phyloP scores from a whole-genome alignment of 1,140 invertebrate genomes.

The Pseudomyrmex pallidus region DNA sequence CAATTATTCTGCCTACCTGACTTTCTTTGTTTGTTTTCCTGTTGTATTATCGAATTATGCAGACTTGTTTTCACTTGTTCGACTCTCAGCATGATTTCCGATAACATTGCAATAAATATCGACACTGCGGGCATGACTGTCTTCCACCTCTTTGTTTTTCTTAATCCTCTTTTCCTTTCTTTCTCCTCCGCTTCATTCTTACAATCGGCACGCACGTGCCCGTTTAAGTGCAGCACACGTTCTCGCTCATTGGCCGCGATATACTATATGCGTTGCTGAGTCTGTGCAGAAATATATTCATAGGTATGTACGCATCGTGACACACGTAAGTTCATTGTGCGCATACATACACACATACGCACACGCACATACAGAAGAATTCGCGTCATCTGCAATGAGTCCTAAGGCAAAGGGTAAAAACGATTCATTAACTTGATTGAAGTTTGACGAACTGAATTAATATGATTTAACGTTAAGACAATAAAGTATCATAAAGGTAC shows the following conservation, averaged over 20 bases:
- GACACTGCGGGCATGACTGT: constrained; percentile 20
- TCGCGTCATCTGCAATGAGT: not conserved
- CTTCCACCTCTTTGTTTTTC: not conserved
- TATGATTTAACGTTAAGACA: not conserved
- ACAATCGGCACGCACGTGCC: constrained; percentile 23
- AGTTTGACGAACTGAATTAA: not conserved
- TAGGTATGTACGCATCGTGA: not conserved
- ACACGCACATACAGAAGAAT: not conserved
- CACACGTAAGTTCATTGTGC: constrained; percentile 9
- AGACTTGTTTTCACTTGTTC: no score
- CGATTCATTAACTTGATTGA: not conserved
- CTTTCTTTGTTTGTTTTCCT: no score
- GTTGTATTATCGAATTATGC: no score
- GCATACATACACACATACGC: no score
- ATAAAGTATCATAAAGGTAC: not conserved
- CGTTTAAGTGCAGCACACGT: constrained; percentile 11
- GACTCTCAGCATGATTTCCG: no score
- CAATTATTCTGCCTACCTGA: no score
- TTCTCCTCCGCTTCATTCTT: constrained; percentile 14
- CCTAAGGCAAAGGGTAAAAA: no score
- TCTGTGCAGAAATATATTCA: not conserved
- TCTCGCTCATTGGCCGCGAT: not conserved
- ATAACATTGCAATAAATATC: constrained; percentile 59
- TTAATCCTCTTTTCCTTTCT: not conserved
- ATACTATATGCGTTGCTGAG: constrained; percentile 1